Percentiles rank a stretch among this genome's conserved stretches.
Evolutionary conservation across 2,888 invertebrate genomes (phyloP).

Genomic region (Psylliodes chrysocephalus): DNA sequence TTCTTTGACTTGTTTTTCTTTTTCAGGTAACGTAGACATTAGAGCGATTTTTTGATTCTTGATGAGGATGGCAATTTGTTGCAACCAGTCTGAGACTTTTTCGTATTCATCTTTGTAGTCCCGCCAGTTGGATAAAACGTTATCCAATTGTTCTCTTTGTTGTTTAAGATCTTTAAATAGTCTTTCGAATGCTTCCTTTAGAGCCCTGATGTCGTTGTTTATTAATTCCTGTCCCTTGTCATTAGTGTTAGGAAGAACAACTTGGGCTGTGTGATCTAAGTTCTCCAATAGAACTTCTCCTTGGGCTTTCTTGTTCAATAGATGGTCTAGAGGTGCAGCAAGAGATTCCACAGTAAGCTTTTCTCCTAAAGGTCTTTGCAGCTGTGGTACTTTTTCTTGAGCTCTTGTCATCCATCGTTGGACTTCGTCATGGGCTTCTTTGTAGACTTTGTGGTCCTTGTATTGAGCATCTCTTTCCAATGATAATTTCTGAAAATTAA

Average conservation of each 20-base stretch:
- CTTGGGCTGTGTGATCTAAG: conserved; percentile 87
- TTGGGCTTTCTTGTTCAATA: conserved; percentile 90
- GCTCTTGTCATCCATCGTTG: conserved; percentile 89
- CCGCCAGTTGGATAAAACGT: conserved; percentile 84
- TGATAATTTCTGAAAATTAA: conserved; percentile 69
- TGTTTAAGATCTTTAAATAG: conserved; percentile 87
- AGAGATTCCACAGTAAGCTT: conserved; percentile 90
- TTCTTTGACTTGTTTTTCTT: conserved; percentile 84
- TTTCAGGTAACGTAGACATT: conserved; percentile 82
- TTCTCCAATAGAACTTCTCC: conserved; percentile 89
- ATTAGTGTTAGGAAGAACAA: conserved; percentile 85
- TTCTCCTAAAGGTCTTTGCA: conserved; percentile 85
- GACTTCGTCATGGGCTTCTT: conserved; percentile 91
- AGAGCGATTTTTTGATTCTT: conserved; percentile 90
- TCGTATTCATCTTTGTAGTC: conserved; percentile 95
- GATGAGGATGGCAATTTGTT: conserved; percentile 89
- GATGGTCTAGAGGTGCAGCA: conserved; percentile 84
- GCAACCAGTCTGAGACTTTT: conserved; percentile 89
- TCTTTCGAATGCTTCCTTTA: conserved; percentile 85
- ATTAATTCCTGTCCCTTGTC: conserved; percentile 82
- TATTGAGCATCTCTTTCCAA: conserved; percentile 86
- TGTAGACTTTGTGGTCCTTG: conserved; percentile 87
- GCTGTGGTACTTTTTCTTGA: conserved; percentile 87
- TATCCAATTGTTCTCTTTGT: conserved; percentile 85
- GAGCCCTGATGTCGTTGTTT: conserved; percentile 84